Evolutionary conservation across 2,888 invertebrate genomes (phyloP).

Genomic region (Phorcus lineatus): DNA sequence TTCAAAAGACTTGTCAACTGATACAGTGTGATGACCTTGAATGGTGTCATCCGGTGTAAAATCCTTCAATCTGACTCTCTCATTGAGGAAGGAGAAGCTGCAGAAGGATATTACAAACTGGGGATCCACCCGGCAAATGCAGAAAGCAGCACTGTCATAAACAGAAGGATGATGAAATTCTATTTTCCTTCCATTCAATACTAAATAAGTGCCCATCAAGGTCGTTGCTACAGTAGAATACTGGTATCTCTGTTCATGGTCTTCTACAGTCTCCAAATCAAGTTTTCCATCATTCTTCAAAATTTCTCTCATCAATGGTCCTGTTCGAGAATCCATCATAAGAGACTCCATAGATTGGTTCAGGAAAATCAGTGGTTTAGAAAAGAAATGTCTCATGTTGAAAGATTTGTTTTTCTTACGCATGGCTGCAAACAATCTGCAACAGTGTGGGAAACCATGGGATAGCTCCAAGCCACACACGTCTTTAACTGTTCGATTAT

Average conservation of each 20-base stretch:
- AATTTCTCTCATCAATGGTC: background rate
- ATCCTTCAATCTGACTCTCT: background rate
- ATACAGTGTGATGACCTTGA: background rate
- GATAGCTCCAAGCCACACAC: background rate
- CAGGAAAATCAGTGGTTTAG: background rate
- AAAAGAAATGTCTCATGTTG: background rate
- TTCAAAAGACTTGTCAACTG: background rate
- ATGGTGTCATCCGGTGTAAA: background rate
- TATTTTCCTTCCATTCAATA: too few relatives aligned
- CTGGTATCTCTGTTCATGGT: background rate
- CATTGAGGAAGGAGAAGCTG: too few relatives aligned
- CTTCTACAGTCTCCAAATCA: background rate
- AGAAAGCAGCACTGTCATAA: too few relatives aligned
- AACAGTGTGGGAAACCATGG: too few relatives aligned
- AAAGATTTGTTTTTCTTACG: background rate
- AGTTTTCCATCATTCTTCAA: background rate
- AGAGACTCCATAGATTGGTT: background rate
- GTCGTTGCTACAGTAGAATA: background rate
- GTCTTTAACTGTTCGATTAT: background rate
- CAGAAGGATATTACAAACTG: too few relatives aligned
- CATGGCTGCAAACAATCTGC: background rate
- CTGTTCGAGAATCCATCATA: background rate
- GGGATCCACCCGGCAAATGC: too few relatives aligned
- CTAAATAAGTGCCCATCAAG: background rate
- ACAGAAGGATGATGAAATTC: too few relatives aligned